Conservation (phyloP, 2,888 invertebrate genomes). For the Drosophila diplacantha region DNA sequence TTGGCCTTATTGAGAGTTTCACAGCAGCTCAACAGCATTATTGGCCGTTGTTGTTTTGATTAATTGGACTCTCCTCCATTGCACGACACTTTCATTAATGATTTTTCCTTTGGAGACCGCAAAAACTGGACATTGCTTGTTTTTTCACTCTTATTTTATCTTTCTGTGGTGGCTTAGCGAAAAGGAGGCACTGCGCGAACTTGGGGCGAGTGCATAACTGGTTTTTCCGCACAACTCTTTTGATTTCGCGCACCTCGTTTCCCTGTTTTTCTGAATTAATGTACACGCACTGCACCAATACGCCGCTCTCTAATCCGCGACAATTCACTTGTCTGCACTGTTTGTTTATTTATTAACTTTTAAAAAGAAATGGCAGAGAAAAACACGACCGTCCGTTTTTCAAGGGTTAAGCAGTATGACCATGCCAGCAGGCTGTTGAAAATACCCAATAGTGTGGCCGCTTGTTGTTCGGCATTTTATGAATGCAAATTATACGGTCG, state of each 20-base stretch:
- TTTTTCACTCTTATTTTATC: conserved; percentile 11
- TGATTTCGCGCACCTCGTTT: conserved; percentile 15
- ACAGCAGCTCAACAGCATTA: conserved; percentile 4
- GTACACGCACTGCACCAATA: conserved; percentile 1
- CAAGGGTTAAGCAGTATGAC: too few species aligned
- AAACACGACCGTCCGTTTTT: too few species aligned
- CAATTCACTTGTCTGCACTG: neutral
- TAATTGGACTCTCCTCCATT: conserved; percentile 35
- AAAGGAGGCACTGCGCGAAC: conserved; percentile 55
- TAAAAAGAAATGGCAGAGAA: neutral
- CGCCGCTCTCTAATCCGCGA: too few species aligned
- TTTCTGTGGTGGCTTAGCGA: conserved; percentile 43
- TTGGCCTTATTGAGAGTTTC: conserved; percentile 17
- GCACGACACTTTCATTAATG: conserved; percentile 64
- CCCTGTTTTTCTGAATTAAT: neutral
- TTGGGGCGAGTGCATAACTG: conserved; percentile 57
- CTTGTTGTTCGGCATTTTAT: too few species aligned
- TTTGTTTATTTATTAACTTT: conserved; percentile 1
- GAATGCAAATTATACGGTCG: too few species aligned
- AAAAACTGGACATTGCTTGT: conserved; percentile 32
- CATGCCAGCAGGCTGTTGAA: neutral
- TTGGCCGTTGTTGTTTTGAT: conserved; percentile 31
- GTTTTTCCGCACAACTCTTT: conserved; percentile 46
- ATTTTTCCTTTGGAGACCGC: conserved; percentile 40
- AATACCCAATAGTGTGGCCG: neutral